These are phyloP conservation scores for Aurelia aurita complex sp. Pacific DNA, from an alignment of 30 jellyfish, hydroid and myxozoan species.

Conservation along the genomic window DNA sequence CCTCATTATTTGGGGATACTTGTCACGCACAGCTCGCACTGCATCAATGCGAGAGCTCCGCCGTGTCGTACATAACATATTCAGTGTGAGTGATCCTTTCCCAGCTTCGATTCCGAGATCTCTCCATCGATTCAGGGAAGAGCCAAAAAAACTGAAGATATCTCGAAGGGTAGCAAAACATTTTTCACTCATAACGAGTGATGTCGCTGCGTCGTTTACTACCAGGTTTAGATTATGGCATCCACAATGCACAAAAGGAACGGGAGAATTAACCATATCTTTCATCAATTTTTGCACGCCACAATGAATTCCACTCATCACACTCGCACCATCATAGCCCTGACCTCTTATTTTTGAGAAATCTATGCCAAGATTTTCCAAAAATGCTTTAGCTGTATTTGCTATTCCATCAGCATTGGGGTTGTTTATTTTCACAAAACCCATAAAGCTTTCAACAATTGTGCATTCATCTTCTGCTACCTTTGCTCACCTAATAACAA, in stretches of 20 bases:
- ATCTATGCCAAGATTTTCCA: conserved; percentile 1
- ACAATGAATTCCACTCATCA: conserved; percentile 28
- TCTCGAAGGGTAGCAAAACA: neutral
- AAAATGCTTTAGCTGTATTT: neutral
- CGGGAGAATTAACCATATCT: neutral
- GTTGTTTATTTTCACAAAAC: conserved; percentile 13
- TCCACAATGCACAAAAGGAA: conserved; percentile 19
- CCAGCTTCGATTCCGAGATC: neutral
- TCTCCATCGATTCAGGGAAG: conserved; percentile 11
- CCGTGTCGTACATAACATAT: neutral
- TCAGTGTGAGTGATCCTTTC: conserved; percentile 6
- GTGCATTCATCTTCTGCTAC: conserved; percentile 7
- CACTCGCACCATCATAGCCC: conserved; percentile 38
- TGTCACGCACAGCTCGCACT: conserved; percentile 58
- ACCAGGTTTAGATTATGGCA: conserved; percentile 6
- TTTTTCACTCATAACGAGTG: neutral
- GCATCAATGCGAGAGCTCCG: conserved; percentile 51
- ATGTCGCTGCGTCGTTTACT: neutral
- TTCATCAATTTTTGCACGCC: conserved; percentile 9
- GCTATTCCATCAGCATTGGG: conserved; percentile 15
- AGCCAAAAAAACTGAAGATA: neutral
- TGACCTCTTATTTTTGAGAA: conserved; percentile 12
- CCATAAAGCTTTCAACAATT: conserved; percentile 9
- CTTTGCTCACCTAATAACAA: conserved; percentile 12
- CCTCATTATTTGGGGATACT: conserved; percentile 52